These are phyloP conservation scores for Phenacoccus solenopsis DNA, from an alignment of 1,140 invertebrate genomes.

Conservation along the genomic window DNA sequence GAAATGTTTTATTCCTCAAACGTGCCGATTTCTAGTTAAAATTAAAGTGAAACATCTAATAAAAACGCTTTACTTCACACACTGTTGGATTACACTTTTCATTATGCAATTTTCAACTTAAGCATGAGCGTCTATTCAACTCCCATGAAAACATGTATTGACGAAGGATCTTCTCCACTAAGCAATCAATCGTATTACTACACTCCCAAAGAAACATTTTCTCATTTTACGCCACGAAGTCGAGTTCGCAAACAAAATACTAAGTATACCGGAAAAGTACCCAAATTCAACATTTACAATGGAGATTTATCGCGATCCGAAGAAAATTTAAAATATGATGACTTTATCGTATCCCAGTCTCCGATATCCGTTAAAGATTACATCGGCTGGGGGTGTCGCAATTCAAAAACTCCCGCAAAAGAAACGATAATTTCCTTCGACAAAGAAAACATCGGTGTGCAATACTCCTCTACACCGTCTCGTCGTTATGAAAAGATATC, in stretches of 20 bases:
- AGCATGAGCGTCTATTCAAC: background rate
- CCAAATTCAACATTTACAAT: background rate
- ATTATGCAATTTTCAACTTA: too few species aligned
- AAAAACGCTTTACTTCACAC: too few species aligned
- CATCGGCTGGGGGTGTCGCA: background rate
- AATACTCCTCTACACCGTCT: background rate
- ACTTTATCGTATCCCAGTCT: background rate
- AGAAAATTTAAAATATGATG: background rate
- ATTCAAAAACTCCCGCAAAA: background rate
- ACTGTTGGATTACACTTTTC: too few species aligned
- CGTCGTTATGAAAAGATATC: background rate
- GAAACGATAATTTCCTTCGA: background rate
- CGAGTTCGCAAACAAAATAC: background rate
- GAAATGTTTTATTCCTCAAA: too few species aligned
- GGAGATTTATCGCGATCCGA: background rate
- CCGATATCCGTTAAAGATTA: background rate
- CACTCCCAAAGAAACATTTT: background rate
- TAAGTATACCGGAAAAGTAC: background rate
- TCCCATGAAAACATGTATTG: background rate
- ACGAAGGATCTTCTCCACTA: background rate
- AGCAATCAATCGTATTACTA: background rate
- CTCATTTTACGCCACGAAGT: background rate
- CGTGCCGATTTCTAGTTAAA: too few species aligned
- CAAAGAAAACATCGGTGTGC: background rate
- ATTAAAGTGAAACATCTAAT: too few species aligned